Percentiles rank a stretch among this genome's conserved stretches.
Evolutionary conservation across 1,140 invertebrate genomes (phyloP).

Genomic region (Diorhabda sublineata): DNA sequence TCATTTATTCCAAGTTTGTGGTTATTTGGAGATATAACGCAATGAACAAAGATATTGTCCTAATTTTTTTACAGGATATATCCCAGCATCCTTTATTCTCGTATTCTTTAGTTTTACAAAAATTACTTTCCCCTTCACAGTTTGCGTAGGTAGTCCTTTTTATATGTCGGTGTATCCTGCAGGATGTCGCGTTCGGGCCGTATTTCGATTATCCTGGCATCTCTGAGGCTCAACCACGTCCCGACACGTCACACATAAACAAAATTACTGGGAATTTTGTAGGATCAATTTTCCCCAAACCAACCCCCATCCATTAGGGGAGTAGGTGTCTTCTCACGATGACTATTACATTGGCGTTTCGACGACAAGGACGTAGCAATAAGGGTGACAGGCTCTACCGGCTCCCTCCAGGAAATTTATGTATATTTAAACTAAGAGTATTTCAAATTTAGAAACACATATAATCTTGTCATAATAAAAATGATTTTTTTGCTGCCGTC

Average conservation of each 20-base stretch:
- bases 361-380: background rate
- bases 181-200: conserved; percentile 31
- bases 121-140: conserved; percentile 7
- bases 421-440: no score
- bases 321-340: conserved; percentile 35
- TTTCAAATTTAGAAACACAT: no score
- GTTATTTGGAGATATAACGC: no score
- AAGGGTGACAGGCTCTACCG: no score
- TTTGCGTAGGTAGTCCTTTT: conserved; percentile 15
- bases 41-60: no score
- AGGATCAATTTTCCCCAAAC: conserved; percentile 41
- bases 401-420: no score
- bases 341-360: conserved; percentile 37
- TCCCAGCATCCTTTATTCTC: no score
- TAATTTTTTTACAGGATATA: no score
- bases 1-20: no score
- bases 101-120: no score
- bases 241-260: conserved; percentile 42
- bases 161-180: conserved; percentile 19
- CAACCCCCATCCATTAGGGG: conserved; percentile 39
- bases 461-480: no score
- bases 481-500: no score
- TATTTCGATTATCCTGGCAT: conserved; percentile 35
- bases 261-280: conserved; percentile 46
- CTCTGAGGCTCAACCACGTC: conserved; percentile 23